Evolutionary conservation across 2,113 vertebrate genomes (phyloP).

Genomic region (Nerophis ophidion): DNA sequence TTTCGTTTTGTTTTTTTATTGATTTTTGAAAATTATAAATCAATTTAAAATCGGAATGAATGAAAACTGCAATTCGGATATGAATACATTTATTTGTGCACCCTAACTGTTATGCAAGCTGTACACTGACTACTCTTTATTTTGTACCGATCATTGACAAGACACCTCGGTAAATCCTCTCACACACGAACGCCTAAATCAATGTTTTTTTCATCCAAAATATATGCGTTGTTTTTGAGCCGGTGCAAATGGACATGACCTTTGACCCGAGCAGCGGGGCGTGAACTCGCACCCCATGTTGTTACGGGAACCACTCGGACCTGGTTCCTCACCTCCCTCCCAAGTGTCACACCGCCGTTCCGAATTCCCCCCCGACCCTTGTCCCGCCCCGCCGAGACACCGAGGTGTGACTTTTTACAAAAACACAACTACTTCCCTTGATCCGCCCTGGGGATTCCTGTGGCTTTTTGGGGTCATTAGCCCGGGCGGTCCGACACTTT

Average conservation of each 20-base stretch:
- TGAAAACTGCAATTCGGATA: no score
- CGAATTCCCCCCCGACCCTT: constrained; percentile 47
- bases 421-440: constrained; percentile 5
- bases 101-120: no score
- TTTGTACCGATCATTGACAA: no score
- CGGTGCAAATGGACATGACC: background rate
- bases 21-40: no score
- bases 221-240: background rate
- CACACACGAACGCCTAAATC: no score
- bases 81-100: no score
- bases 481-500: constrained; percentile 42
- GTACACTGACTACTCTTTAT: no score
- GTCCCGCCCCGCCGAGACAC: background rate
- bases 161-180: no score
- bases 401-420: background rate
- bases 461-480: constrained; percentile 25
- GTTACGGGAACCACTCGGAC: constrained; percentile 40
- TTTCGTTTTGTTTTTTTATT: no score
- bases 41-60: no score
- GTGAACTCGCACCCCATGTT: background rate
- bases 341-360: constrained; percentile 41
- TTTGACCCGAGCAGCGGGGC: background rate
- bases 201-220: no score
- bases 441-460: constrained; percentile 17
- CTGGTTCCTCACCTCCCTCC: constrained; percentile 33